These are phyloP conservation scores for Chlorops oryzae DNA, from an alignment of 1,140 invertebrate species.

Conservation along the genomic window DNA sequence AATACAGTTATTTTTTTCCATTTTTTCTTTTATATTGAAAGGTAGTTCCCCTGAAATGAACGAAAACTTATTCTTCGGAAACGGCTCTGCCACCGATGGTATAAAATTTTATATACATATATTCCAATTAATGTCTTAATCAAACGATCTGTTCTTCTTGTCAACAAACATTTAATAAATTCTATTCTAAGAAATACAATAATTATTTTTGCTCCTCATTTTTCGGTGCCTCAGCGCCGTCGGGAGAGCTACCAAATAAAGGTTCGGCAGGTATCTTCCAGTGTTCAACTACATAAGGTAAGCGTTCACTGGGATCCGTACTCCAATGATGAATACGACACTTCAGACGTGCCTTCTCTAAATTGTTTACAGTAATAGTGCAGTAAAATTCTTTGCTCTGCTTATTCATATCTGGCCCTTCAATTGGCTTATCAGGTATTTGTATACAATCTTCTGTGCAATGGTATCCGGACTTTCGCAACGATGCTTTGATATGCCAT, in stretches of 20 bases:
- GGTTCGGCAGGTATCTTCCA: conserved; percentile 54
- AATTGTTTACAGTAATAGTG: conserved; percentile 70
- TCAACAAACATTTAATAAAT: too few species aligned
- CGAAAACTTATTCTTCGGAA: too few species aligned
- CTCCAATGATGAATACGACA: conserved; percentile 67
- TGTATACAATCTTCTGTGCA: conserved; percentile 66
- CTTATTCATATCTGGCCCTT: conserved; percentile 68
- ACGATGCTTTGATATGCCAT: conserved; percentile 69
- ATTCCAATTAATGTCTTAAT: too few species aligned
- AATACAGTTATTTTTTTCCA: too few species aligned
- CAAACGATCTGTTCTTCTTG: too few species aligned
- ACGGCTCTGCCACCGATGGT: too few species aligned
- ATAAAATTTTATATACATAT: too few species aligned
- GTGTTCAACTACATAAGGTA: conserved; percentile 53
- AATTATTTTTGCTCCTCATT: too few species aligned
- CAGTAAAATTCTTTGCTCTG: conserved; percentile 77
- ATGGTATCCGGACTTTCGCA: conserved; percentile 61
- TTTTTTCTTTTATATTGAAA: too few species aligned
- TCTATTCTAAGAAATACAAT: too few species aligned
- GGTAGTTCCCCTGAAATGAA: too few species aligned
- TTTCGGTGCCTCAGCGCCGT: too few species aligned
- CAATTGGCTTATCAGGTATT: conserved; percentile 65
- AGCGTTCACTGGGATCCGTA: conserved; percentile 51
- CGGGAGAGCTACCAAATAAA: conserved; percentile 40
- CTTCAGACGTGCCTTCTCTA: conserved; percentile 62